Conservation (phyloP, 1,140 invertebrate genomes). For the Eubasilissa regina region DNA sequence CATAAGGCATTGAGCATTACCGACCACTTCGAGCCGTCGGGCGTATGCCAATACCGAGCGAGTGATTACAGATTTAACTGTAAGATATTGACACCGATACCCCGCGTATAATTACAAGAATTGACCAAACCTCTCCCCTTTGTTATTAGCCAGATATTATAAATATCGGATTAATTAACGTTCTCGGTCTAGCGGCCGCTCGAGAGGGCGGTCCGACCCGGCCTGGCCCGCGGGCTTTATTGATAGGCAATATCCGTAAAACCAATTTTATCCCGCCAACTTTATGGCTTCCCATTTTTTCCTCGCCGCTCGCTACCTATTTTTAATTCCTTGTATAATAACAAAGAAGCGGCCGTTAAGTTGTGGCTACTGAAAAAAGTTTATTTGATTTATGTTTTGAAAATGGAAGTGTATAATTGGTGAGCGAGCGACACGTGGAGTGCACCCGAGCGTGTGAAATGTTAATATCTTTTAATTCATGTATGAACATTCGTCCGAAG, state of each 20-base stretch:
- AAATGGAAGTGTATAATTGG: slow-evolving; percentile 48
- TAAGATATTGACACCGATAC: slow-evolving; percentile 59
- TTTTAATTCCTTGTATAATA: slow-evolving; percentile 58
- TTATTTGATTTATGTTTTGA: slow-evolving; percentile 57
- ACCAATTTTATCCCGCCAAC: slow-evolving; percentile 58
- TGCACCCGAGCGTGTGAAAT: slow-evolving; percentile 55
- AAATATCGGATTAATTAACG: slow-evolving; percentile 60
- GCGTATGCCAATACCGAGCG: slow-evolving; percentile 17
- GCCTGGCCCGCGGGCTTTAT: slow-evolving; percentile 35
- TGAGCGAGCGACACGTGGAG: slow-evolving; percentile 31
- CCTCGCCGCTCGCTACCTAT: slow-evolving; percentile 49
- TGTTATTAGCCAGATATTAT: slow-evolving; percentile 56
- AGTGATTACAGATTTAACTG: slow-evolving; percentile 47
- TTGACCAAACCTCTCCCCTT: slow-evolving; percentile 39
- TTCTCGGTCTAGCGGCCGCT: slow-evolving; percentile 44
- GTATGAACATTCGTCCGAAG: slow-evolving; percentile 25
- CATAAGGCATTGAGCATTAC: slow-evolving; percentile 15
- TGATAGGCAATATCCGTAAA: slow-evolving; percentile 55
- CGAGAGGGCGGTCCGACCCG: slow-evolving; percentile 46
- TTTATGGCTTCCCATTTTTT: slow-evolving; percentile 60
- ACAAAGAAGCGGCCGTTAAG: slow-evolving; percentile 56
- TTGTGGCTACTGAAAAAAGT: slow-evolving; percentile 59
- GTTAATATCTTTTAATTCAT: slow-evolving; percentile 58
- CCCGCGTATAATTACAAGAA: slow-evolving; percentile 45
- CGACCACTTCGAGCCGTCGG: slow-evolving; percentile 1